Base-by-base conservation (phyloP, 2,888 invertebrate genomes). In the Psylliodes chrysocephalus region DNA sequence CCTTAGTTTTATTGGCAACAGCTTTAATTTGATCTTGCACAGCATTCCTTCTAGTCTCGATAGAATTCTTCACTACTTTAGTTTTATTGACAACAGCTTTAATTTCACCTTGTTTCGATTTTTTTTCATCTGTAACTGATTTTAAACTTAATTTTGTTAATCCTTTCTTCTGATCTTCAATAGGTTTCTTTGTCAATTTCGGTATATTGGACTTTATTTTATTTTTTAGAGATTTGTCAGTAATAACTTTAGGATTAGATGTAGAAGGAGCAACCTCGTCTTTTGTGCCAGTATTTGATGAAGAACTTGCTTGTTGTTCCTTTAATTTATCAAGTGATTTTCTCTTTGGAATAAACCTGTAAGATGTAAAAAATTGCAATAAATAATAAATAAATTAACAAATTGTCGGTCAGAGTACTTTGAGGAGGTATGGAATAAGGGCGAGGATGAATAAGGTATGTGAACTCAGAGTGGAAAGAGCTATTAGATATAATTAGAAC, bases 61-160 rank as follows among this genome's bases (percentile, higher is more conserved):
- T n/a, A n/a, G n/a, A n/a, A n/a, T n/a, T n/a, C n/a, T n/a, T n/a
- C n/a, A n/a, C n/a, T n/a, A n/a, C n/a, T 54, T 73, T n/a, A n/a
- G n/a, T n/a, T n/a, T n/a, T n/a, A n/a, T n/a, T n/a, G n/a, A n/a
- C n/a, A n/a, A n/a, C n/a, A n/a, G n/a, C n/a, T n/a, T n/a, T n/a
- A n/a, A n/a, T n/a, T n/a, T n/a, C n/a, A n/a, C n/a, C n/a, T n/a
- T n/a, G n/a, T n/a, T n/a, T n/a, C n/a, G n/a, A n/a, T 19, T 60
- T 55, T 17, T 12, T n/a, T 1, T 54, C 35, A 1, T n/a, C 46
- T 12, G 55, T 1, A n/a, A 38, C 53, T 4, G 64, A 25, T 66
- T 74, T 75, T 51, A 77, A 77, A 2, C 76, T 77, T 46, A 72
- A 73, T 15, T 71, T 63, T 0, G 67, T 71, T 12, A 71, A 46